Percentiles rank a stretch among this genome's conserved stretches.
Evolutionary conservation across 1,140 invertebrate genomes (phyloP).

Genomic region (Amyelois transitella): DNA sequence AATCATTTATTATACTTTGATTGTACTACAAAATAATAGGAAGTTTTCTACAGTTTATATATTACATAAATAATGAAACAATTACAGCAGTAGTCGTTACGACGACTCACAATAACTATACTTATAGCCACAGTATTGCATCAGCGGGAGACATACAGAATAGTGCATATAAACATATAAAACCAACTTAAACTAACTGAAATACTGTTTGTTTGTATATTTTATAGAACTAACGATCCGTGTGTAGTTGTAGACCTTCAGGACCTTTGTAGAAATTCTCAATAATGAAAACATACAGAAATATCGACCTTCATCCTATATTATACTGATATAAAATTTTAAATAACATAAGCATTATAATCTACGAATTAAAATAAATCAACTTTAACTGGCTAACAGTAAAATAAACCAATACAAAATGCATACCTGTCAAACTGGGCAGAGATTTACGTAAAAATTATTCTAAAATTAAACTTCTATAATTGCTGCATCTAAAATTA

Average conservation of each 20-base stretch:
- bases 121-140: conserved; percentile 23
- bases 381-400: background rate
- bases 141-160: conserved; percentile 31
- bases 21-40: conserved; percentile 75
- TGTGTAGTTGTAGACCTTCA: too few species aligned
- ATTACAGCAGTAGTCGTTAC: conserved; percentile 56
- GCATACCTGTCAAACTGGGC: conserved; percentile 41
- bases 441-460: conserved; percentile 22
- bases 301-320: background rate
- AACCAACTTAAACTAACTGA: conserved; percentile 51
- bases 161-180: conserved; percentile 25
- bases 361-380: background rate
- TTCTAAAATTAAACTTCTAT: conserved; percentile 45
- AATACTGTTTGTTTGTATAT: conserved; percentile 64
- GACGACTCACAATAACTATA: conserved; percentile 32
- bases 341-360: background rate
- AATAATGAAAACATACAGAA: conserved; percentile 50
- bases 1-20: conserved; percentile 69
- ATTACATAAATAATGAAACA: conserved; percentile 70
- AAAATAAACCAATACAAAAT: conserved; percentile 21
- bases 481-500: conserved; percentile 59
- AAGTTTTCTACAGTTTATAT: conserved; percentile 70
- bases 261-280: conserved; percentile 34
- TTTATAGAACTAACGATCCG: background rate
- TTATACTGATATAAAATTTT: background rate